Percentiles rank a stretch among this genome's conserved stretches.
phyloP scores from a whole-genome alignment of 1,140 invertebrate species.

The Lordiphosa mommai region DNA sequence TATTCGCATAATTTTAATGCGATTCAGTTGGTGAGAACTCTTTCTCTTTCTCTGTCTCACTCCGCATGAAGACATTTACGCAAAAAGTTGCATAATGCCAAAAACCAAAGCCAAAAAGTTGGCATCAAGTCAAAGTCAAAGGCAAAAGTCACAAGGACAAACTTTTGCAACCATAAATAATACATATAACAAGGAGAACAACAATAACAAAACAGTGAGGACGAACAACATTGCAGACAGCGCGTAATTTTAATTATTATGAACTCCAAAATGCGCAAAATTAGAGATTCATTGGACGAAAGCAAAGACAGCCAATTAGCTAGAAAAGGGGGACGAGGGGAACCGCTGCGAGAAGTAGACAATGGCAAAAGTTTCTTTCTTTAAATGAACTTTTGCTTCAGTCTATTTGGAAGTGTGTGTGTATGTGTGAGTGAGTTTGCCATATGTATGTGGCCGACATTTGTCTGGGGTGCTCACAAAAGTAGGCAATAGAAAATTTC shows the following conservation, averaged over 20 bases:
- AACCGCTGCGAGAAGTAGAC: conserved; percentile 28
- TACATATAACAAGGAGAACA: conserved; percentile 56
- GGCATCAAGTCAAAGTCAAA: conserved; percentile 62
- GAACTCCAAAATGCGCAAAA: conserved; percentile 63
- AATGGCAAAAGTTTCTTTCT: conserved; percentile 53
- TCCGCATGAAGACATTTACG: conserved; percentile 29
- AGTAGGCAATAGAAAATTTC: conserved; percentile 35
- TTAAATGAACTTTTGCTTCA: conserved; percentile 56
- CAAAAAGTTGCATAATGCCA: conserved; percentile 69
- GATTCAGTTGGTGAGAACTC: conserved; percentile 17
- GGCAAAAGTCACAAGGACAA: conserved; percentile 54
- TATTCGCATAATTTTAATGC: conserved; percentile 32
- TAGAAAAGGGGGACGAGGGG: neutral
- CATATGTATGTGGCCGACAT: neutral
- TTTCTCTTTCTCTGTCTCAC: neutral
- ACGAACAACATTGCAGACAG: conserved; percentile 54
- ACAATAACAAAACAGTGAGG: conserved; percentile 18
- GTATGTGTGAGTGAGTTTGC: neutral
- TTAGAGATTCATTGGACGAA: conserved; percentile 66
- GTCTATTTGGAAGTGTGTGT: conserved; percentile 30
- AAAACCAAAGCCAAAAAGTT: conserved; percentile 45
- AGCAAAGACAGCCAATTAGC: conserved; percentile 6
- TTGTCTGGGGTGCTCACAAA: conserved; percentile 2
- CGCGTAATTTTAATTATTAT: conserved; percentile 75
- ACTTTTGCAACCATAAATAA: conserved; percentile 59